Conservation (phyloP, 2,797 vertebrate species). For the Podarcis siculus region DNA sequence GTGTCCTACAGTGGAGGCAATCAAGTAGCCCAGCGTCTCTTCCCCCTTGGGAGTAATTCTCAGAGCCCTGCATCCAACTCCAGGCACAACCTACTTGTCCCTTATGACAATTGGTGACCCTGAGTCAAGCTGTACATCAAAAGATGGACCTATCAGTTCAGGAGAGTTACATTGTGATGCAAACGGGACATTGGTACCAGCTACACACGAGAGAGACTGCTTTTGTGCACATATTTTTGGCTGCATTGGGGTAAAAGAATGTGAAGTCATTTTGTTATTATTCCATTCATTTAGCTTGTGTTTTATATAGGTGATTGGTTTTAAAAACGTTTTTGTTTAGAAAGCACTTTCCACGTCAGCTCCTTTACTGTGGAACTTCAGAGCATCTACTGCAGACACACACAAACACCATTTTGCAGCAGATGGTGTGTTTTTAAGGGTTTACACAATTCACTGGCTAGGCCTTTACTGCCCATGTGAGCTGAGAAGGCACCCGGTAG, state of each 20-base stretch:
- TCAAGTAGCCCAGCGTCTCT: no score
- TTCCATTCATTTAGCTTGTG: neutral
- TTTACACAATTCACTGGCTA: neutral
- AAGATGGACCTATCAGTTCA: neutral
- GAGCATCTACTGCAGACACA: neutral
- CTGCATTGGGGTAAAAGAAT: no score
- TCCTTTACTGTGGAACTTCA: neutral
- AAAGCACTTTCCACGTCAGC: neutral
- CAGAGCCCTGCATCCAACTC: neutral
- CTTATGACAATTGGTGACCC: neutral
- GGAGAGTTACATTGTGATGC: neutral
- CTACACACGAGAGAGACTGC: neutral
- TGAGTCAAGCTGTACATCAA: neutral
- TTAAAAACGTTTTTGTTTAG: neutral
- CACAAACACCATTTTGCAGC: neutral
- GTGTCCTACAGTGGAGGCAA: no score
- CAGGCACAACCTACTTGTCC: neutral
- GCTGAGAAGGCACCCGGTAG: neutral
- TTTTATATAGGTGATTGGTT: neutral
- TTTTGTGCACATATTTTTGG: neutral
- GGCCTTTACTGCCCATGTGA: neutral
- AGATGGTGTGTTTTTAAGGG: no score
- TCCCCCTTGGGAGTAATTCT: neutral
- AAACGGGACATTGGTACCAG: neutral
- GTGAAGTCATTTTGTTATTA: neutral